phyloP scores from a whole-genome alignment of 2,797 vertebrate genomes.

The Glossophaga mutica region DNA sequence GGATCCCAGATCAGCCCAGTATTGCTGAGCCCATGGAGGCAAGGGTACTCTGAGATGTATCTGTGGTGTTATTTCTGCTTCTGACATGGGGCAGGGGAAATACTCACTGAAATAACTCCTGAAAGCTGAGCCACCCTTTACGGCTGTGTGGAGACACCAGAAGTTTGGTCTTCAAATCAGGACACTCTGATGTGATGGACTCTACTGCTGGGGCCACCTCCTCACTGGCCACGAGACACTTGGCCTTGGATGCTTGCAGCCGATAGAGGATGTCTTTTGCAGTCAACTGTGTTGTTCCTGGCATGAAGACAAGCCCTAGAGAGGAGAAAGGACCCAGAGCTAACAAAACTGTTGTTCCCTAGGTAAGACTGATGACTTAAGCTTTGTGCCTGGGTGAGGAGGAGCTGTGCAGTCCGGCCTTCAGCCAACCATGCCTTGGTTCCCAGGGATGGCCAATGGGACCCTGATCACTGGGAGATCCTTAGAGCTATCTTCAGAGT shows the following conservation, averaged over 20 bases:
- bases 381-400: neutral
- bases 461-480: neutral
- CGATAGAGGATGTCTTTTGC: slow-evolving; percentile 83
- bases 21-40: neutral
- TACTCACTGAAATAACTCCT: slow-evolving; percentile 77
- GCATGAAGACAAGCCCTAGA: slow-evolving; percentile 82
- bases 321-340: neutral
- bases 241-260: slow-evolving; percentile 81
- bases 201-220: slow-evolving; percentile 79
- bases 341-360: neutral
- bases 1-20: neutral
- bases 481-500: neutral
- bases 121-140: slow-evolving; percentile 82
- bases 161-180: slow-evolving; percentile 80
- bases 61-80: neutral
- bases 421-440: neutral
- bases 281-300: slow-evolving; percentile 84
- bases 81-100: neutral
- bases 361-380: neutral
- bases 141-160: slow-evolving; percentile 75
- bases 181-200: slow-evolving; percentile 76
- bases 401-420: neutral
- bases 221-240: slow-evolving; percentile 82
- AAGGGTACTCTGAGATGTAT: neutral
- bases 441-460: neutral